A percentile compares a stretch with the other conserved stretches of the same genome.
These are phyloP conservation scores for Tautogolabrus adspersus DNA, from an alignment of 2,113 vertebrate species.

Conservation along the genomic window DNA sequence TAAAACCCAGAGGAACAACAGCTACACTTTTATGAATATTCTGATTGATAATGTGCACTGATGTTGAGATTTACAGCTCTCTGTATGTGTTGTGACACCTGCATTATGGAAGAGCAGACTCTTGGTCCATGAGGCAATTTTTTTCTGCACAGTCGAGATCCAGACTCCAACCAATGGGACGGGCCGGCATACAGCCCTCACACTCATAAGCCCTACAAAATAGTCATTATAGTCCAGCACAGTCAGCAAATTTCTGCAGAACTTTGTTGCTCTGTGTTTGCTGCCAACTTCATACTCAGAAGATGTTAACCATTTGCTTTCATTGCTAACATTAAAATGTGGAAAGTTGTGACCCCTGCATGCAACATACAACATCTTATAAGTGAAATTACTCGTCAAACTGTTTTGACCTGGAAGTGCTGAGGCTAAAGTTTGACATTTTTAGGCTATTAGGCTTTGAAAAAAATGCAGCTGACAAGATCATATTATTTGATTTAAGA, in stretches of 20 bases:
- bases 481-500: not conserved
- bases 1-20: conserved; percentile 18
- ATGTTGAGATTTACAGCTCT: conserved; percentile 46
- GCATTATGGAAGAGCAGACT: conserved; percentile 26
- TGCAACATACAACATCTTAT: conserved; percentile 13
- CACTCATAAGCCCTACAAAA: conserved; percentile 61
- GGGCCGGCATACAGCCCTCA: conserved; percentile 34
- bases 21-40: conserved; percentile 7
- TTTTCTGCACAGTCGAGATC: conserved; percentile 49
- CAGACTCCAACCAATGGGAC: conserved; percentile 54
- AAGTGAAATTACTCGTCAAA: conserved; percentile 22
- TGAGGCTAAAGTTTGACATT: not conserved
- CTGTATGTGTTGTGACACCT: conserved; percentile 46
- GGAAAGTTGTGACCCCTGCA: conserved; percentile 50
- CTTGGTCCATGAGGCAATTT: conserved; percentile 49
- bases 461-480: not conserved
- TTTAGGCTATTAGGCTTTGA: not conserved
- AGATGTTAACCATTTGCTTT: conserved; percentile 47
- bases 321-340: conserved; percentile 14
- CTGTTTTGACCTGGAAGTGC: conserved; percentile 12
- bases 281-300: conserved; percentile 41
- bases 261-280: conserved; percentile 49
- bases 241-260: conserved; percentile 70
- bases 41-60: conserved; percentile 46
- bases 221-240: conserved; percentile 71